These are phyloP conservation scores for Formica exsecta DNA, from an alignment of 1,140 invertebrate genomes.

Conservation along the genomic window DNA sequence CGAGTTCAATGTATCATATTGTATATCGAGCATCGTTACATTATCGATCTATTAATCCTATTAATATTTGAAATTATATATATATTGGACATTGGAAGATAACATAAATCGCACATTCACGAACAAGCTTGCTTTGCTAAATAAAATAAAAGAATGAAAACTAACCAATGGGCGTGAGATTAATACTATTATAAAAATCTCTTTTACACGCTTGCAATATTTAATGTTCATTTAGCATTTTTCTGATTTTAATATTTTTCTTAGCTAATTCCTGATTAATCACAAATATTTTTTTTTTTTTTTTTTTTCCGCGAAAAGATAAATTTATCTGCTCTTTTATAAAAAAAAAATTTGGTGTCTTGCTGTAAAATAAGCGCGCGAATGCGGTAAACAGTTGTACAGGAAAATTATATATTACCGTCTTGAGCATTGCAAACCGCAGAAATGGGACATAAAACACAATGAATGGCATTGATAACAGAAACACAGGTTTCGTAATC, in stretches of 20 bases:
- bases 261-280: background rate
- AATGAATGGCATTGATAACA: slow-evolving; percentile 30
- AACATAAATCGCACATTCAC: background rate
- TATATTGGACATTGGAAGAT: background rate
- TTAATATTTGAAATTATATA: background rate
- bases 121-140: background rate
- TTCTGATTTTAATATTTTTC: background rate
- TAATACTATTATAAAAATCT: background rate
- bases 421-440: background rate
- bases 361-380: background rate
- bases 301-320: background rate
- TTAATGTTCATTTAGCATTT: background rate
- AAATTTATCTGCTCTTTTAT: background rate
- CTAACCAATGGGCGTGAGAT: background rate
- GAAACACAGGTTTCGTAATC: slow-evolving; percentile 40
- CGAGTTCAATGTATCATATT: background rate
- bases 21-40: background rate
- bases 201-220: background rate
- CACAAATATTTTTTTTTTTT: background rate
- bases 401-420: background rate
- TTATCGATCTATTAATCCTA: background rate
- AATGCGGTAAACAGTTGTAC: background rate
- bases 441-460: slow-evolving; percentile 38
- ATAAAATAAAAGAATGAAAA: background rate
- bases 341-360: background rate